Evolutionary conservation across 2,888 invertebrate genomes (phyloP).

Genomic region (Plagiodera versicolora): DNA sequence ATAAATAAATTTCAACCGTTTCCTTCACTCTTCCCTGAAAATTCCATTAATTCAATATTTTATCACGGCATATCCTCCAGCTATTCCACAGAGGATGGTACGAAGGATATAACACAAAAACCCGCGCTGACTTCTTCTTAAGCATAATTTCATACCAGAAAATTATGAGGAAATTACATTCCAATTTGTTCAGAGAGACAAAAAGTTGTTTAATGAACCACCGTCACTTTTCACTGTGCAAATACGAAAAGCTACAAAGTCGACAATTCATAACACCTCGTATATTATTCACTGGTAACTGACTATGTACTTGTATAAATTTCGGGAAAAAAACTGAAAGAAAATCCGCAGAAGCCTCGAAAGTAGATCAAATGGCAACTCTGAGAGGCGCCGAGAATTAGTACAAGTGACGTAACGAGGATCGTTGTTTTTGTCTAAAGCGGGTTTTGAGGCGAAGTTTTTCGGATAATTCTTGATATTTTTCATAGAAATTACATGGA

Average conservation of each 20-base stretch:
- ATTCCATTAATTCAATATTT: neutral
- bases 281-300: too few relatives aligned
- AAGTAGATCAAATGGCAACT: too few relatives aligned
- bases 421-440: too few relatives aligned
- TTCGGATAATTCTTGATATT: too few relatives aligned
- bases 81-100: neutral
- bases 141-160: constrained; percentile 15
- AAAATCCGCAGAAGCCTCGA: too few relatives aligned
- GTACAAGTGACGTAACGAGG: too few relatives aligned
- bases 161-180: constrained; percentile 12
- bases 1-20: neutral
- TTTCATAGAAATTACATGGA: too few relatives aligned
- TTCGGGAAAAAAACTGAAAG: too few relatives aligned
- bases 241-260: neutral
- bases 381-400: too few relatives aligned
- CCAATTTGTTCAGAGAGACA: constrained; percentile 12
- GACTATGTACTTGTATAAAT: too few relatives aligned
- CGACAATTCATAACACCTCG: too few relatives aligned
- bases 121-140: constrained; percentile 4
- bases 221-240: neutral
- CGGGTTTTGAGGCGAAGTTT: too few relatives aligned
- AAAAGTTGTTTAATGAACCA: neutral
- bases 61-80: neutral
- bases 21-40: neutral
- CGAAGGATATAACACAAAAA: constrained; percentile 3